Conservation (phyloP, 2,113 vertebrate genomes). For the Canis aureus region DNA sequence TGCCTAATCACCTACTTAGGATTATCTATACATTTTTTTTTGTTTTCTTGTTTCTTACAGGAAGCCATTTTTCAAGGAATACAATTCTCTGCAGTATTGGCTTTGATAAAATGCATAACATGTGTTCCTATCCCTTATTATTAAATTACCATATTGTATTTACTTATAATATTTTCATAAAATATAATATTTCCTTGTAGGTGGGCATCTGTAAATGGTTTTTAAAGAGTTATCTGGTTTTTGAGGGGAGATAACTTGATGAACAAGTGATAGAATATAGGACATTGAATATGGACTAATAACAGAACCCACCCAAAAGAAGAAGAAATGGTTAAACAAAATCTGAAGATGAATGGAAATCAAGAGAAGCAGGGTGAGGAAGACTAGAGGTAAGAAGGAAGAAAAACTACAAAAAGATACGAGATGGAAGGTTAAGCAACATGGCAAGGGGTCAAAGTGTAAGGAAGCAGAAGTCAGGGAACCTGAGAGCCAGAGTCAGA, state of each 20-base stretch:
- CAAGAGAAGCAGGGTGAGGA: not conserved
- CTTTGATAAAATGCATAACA: not conserved
- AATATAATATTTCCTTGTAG: not conserved
- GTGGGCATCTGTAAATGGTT: not conserved
- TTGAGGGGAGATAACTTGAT: not conserved
- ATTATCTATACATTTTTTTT: not conserved
- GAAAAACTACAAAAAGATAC: not conserved
- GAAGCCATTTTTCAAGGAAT: not conserved
- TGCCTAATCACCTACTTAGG: not conserved
- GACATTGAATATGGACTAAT: not conserved
- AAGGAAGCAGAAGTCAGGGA: not conserved
- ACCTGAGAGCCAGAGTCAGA: fast-evolving
- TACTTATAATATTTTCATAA: not conserved
- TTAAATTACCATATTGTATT: not conserved
- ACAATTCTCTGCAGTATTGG: not conserved
- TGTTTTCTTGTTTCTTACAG: conserved; percentile 19
- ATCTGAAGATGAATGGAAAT: not conserved
- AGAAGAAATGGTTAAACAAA: not conserved
- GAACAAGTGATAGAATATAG: not conserved
- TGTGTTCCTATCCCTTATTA: not conserved
- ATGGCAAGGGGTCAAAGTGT: no score
- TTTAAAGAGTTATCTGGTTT: not conserved
- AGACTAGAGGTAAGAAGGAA: not conserved
- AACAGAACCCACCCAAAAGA: not conserved
- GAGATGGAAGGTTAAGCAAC: not conserved